Evolutionary conservation across 2,888 invertebrate species (phyloP).

Genomic region (Cerceris rybyensis): DNA sequence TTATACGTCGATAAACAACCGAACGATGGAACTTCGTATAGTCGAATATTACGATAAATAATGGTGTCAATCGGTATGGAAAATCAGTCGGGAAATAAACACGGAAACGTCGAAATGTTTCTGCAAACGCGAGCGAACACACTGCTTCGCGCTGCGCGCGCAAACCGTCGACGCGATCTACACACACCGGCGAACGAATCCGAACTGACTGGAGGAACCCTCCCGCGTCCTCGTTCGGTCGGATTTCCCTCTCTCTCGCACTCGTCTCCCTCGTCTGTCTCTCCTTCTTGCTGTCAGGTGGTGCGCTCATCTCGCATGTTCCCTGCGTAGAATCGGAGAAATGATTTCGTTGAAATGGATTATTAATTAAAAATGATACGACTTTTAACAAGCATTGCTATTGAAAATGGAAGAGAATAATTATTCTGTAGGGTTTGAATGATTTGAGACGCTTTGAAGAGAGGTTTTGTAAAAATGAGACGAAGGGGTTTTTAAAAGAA

Average conservation of each 20-base stretch:
- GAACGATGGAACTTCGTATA: conserved; percentile 2
- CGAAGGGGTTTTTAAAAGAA: no score
- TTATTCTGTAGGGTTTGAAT: no score
- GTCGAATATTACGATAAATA: conserved; percentile 7
- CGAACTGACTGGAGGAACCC: conserved; percentile 71
- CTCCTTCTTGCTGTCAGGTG: conserved; percentile 46
- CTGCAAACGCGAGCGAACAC: conserved; percentile 42
- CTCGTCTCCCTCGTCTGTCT: conserved; percentile 26
- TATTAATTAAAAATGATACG: neutral
- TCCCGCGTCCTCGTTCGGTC: conserved; percentile 53
- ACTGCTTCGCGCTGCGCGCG: conserved; percentile 43
- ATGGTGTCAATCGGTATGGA: conserved; percentile 14
- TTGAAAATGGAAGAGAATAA: no score
- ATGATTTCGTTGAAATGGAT: neutral
- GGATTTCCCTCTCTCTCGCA: conserved; percentile 34
- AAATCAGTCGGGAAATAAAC: conserved; percentile 22
- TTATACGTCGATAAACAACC: conserved; percentile 18
- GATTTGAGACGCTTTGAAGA: no score
- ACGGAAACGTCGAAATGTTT: conserved; percentile 31
- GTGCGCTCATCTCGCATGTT: conserved; percentile 30
- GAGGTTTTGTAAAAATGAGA: no score
- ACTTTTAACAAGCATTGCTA: no score
- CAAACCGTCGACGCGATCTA: conserved; percentile 53
- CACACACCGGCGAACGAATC: conserved; percentile 73
- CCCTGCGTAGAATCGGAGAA: conserved; percentile 4